Percentiles rank a stretch among this genome's conserved stretches.
phyloP scores from a whole-genome alignment of 2,113 vertebrate species.

The Haemorhous mexicanus region DNA sequence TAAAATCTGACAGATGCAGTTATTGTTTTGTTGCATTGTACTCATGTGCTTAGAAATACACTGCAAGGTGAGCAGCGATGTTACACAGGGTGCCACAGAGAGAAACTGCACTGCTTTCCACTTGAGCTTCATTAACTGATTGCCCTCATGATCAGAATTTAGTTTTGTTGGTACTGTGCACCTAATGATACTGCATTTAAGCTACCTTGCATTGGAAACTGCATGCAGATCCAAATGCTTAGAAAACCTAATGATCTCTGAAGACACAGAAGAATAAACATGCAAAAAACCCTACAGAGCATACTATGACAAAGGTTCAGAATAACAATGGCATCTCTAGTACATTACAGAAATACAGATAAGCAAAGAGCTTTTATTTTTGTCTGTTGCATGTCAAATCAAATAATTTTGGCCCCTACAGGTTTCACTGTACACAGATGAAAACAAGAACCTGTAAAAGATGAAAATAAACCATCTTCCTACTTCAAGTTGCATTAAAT shows the following conservation, averaged over 20 bases:
- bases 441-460: neutral
- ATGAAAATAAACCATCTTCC: neutral
- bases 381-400: neutral
- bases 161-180: neutral
- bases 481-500: neutral
- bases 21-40: neutral
- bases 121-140: neutral
- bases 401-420: neutral
- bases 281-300: neutral
- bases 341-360: neutral
- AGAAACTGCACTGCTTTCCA: neutral
- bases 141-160: neutral
- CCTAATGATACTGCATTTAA: neutral
- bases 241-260: neutral
- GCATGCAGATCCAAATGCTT: neutral
- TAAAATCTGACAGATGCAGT: neutral
- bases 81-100: neutral
- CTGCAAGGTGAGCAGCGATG: neutral
- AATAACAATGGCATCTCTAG: neutral
- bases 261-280: neutral
- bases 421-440: neutral
- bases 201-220: neutral
- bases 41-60: neutral
- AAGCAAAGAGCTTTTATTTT: neutral
- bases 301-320: neutral